Percentiles rank a stretch among this genome's conserved stretches.
Conservation (phyloP, 2,888 invertebrate genomes). For the Drosophila falleni region DNA sequence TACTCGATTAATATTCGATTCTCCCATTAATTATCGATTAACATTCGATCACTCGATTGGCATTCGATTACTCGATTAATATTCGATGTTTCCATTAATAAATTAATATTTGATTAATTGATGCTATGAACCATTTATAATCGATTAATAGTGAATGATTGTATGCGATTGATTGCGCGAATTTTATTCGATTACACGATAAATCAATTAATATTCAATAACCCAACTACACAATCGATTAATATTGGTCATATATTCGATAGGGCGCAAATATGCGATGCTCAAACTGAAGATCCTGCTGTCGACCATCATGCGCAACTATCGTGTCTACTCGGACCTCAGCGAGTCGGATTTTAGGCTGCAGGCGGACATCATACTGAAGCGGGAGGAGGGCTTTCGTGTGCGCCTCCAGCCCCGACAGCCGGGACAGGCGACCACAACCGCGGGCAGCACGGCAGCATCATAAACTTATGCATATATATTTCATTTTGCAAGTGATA, state of each 20-base stretch:
- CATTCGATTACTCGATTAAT: background rate
- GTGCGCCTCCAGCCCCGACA: conserved; percentile 89
- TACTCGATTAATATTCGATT: background rate
- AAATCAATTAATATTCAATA: too few relatives aligned
- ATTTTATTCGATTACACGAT: background rate
- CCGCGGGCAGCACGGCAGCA: conserved; percentile 52
- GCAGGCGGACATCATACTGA: conserved; percentile 91
- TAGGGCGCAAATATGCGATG: conserved; percentile 93
- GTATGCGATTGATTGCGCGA: background rate
- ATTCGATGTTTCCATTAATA: too few relatives aligned
- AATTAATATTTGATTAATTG: too few relatives aligned
- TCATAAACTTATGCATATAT: conserved; percentile 54
- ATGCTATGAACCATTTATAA: too few relatives aligned
- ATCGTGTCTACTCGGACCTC: conserved; percentile 89
- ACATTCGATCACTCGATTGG: background rate
- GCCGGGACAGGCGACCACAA: conserved; percentile 56
- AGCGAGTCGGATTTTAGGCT: conserved; percentile 90
- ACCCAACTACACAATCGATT: background rate
- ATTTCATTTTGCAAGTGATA: conserved; percentile 64
- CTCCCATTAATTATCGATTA: background rate
- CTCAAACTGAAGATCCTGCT: conserved; percentile 91
- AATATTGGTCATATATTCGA: background rate
- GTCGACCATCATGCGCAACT: conserved; percentile 91
- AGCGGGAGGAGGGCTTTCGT: conserved; percentile 91
- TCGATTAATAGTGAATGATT: too few relatives aligned